Conservation (phyloP, 2,888 invertebrate species). For the Watsonalla cultraria region DNA sequence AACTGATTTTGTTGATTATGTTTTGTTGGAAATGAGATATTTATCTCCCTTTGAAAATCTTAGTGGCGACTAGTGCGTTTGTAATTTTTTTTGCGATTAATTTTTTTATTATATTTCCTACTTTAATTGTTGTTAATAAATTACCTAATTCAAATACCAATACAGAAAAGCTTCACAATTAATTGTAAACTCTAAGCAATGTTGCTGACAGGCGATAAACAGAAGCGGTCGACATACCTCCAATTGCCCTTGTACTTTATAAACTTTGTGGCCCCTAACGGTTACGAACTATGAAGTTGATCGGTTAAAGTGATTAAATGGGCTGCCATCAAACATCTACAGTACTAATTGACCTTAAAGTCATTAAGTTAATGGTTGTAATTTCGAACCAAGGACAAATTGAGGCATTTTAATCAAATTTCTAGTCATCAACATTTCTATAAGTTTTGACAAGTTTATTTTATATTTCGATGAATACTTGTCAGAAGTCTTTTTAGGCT, state of each 20-base stretch:
- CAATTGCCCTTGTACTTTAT: neutral
- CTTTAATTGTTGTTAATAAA: no score
- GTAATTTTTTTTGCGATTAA: no score
- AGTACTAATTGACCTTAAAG: neutral
- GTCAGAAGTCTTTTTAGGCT: no score
- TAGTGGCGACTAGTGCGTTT: no score
- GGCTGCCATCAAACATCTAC: neutral
- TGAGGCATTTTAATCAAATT: neutral
- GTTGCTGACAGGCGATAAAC: neutral
- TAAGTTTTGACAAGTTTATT: no score
- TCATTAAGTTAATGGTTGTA: neutral
- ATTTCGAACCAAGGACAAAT: neutral
- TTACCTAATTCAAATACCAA: no score
- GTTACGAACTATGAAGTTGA: neutral
- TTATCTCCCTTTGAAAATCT: no score
- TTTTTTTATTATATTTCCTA: no score
- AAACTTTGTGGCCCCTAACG: neutral
- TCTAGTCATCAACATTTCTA: no score
- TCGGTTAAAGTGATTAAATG: neutral
- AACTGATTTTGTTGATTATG: no score
- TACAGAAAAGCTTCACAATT: neutral
- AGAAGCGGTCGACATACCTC: neutral
- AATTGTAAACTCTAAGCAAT: neutral
- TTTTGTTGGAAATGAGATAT: no score
- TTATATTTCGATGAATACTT: no score